phyloP scores from a whole-genome alignment of 2,797 vertebrate genomes.

The Perdix hodgsoniae region DNA sequence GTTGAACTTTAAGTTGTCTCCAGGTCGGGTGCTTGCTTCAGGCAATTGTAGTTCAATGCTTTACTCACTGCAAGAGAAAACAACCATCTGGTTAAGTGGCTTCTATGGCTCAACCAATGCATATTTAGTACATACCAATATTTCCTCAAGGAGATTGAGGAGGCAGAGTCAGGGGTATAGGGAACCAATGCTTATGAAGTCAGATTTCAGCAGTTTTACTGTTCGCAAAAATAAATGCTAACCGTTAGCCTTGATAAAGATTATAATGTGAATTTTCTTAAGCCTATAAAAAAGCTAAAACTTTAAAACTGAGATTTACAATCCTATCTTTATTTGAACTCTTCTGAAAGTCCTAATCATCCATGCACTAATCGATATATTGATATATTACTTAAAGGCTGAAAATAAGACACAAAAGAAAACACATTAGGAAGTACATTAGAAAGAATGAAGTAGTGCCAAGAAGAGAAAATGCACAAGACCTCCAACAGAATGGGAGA shows the following conservation, averaged over 20 bases:
- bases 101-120: background rate
- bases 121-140: background rate
- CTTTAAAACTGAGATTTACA: background rate
- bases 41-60: background rate
- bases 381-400: background rate
- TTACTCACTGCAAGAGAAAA: background rate
- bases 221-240: background rate
- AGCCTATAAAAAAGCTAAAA: accelerated
- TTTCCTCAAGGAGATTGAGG: background rate
- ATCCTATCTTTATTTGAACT: background rate
- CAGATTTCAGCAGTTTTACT: background rate
- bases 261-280: background rate
- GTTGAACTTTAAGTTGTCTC: background rate
- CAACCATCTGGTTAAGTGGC: background rate
- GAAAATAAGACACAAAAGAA: background rate
- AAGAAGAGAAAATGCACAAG: background rate
- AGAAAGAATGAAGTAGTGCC: background rate
- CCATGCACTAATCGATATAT: background rate
- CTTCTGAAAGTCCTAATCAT: background rate
- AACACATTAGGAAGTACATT: background rate
- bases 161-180: background rate
- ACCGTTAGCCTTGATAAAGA: background rate
- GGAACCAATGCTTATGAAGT: background rate
- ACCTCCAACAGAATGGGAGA: background rate
- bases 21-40: background rate